Conservation (phyloP, 2,113 vertebrate genomes). For the Psephotus haematonotus region DNA sequence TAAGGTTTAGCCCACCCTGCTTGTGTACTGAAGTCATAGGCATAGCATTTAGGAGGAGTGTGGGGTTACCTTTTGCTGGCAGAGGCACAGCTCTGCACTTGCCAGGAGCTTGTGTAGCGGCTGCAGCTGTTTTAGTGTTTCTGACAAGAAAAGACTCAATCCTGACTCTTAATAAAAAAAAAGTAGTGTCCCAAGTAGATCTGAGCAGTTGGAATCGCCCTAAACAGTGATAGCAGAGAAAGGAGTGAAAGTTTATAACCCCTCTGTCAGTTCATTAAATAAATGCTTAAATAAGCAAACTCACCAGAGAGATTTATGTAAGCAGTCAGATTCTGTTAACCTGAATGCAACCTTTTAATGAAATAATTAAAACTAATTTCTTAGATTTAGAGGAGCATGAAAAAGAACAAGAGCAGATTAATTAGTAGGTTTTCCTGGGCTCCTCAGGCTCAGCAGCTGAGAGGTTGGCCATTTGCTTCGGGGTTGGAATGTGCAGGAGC, state of each 20-base stretch:
- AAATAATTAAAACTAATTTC: slow-evolving; percentile 68
- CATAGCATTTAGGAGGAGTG: accelerated
- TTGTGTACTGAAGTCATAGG: not conserved
- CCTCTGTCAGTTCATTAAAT: slow-evolving; percentile 44
- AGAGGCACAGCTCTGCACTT: not conserved
- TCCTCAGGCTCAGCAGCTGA: slow-evolving; percentile 5
- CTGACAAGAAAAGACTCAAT: not conserved
- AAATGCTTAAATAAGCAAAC: slow-evolving; percentile 59
- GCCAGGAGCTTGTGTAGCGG: not conserved
- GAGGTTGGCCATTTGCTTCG: slow-evolving; percentile 38
- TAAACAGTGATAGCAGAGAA: not conserved
- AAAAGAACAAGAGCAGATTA: slow-evolving; percentile 66
- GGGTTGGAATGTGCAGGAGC: slow-evolving; percentile 50
- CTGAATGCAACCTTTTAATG: slow-evolving; percentile 67
- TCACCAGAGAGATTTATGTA: slow-evolving; percentile 28
- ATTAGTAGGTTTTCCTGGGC: slow-evolving; percentile 57
- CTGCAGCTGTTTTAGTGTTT: not conserved
- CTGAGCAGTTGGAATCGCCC: not conserved
- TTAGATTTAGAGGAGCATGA: slow-evolving; percentile 57
- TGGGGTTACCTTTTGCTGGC: not conserved
- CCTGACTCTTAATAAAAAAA: not conserved
- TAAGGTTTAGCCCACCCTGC: not conserved
- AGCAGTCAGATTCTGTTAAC: slow-evolving; percentile 64
- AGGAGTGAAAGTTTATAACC: slow-evolving; percentile 39
- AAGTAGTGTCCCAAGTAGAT: not conserved